Conservation (phyloP, 2,888 invertebrate genomes). For the Calameuta idolon region DNA sequence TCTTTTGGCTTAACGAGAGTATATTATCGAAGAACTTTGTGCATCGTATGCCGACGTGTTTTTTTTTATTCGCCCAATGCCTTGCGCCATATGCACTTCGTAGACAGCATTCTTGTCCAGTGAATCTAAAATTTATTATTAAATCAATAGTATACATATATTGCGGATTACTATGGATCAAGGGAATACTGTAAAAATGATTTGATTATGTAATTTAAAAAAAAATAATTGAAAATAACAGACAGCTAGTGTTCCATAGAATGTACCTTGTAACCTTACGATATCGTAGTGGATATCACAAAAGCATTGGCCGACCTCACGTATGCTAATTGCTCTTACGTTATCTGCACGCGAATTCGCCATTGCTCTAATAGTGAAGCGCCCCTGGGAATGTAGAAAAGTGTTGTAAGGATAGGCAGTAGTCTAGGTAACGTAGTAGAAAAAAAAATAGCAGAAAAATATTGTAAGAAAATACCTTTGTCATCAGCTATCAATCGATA, state of each 20-base stretch:
- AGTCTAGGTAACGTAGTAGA: background rate
- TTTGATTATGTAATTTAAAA: too few relatives aligned
- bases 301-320: slow-evolving; percentile 47
- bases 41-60: background rate
- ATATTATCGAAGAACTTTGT: background rate
- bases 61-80: background rate
- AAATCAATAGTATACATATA: background rate
- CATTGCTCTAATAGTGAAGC: slow-evolving; percentile 20
- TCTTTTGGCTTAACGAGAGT: background rate
- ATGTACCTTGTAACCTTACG: background rate
- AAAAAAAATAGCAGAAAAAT: background rate
- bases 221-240: background rate
- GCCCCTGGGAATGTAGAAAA: background rate
- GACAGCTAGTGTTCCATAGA: background rate
- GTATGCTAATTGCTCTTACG: slow-evolving; percentile 59
- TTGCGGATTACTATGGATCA: background rate
- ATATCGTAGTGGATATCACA: background rate
- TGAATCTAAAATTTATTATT: background rate
- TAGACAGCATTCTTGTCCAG: background rate
- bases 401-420: background rate
- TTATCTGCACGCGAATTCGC: slow-evolving; percentile 60
- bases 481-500: background rate
- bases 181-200: background rate
- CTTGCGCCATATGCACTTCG: background rate
- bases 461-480: background rate